Conservation (phyloP, 1,140 invertebrate genomes). For the Drosophila oshimai region DNA sequence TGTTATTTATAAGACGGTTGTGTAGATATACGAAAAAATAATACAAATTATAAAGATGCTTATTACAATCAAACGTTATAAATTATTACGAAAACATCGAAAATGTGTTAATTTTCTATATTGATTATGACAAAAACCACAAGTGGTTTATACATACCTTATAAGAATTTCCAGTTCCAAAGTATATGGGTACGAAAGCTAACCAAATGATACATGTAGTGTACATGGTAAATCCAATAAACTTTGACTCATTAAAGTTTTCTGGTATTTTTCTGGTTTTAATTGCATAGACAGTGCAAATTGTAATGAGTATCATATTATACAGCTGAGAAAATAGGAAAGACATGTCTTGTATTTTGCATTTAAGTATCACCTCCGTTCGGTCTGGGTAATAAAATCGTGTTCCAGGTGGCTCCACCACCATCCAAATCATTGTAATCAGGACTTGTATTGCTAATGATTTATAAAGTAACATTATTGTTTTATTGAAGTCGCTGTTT, state of each 20-base stretch:
- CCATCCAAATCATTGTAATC: constrained; percentile 87
- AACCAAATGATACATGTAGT: constrained; percentile 94
- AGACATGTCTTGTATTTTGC: constrained; percentile 87
- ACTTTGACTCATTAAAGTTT: constrained; percentile 94
- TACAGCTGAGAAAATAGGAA: constrained; percentile 91
- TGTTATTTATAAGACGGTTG: no score
- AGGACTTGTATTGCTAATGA: constrained; percentile 86
- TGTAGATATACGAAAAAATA: no score
- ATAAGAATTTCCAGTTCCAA: constrained; percentile 86
- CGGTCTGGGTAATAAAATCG: constrained; percentile 85
- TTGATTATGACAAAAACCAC: no score
- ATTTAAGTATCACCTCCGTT: constrained; percentile 86
- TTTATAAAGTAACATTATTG: background rate
- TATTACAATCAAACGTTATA: no score
- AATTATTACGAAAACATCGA: no score
- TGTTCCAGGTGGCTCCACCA: constrained; percentile 87
- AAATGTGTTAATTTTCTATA: no score
- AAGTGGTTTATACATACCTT: constrained; percentile 82
- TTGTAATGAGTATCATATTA: constrained; percentile 89
- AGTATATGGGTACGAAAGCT: constrained; percentile 94
- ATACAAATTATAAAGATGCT: no score
- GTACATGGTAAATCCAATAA: constrained; percentile 94
- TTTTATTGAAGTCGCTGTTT: background rate
- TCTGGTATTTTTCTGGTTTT: constrained; percentile 94
- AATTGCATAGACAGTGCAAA: constrained; percentile 93